Evolutionary conservation across 2,797 vertebrate genomes (phyloP), one percentile per base, ranked within the genome.

Genomic region (Dendrocincla tyrannina): DNA sequence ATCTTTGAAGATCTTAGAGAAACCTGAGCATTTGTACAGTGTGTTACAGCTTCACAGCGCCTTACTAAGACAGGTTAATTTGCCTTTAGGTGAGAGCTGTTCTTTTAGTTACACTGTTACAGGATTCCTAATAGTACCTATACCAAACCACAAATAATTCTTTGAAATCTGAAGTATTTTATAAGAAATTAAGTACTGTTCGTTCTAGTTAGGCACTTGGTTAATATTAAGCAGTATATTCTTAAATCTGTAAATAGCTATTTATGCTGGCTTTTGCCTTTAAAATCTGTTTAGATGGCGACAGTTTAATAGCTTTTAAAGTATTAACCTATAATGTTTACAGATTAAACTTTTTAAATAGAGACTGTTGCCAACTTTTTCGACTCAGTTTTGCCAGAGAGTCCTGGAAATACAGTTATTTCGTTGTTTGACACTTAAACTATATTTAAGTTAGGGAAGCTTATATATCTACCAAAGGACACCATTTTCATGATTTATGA

Each of bases 391-490:
- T 95, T 94, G 80, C 83, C 91, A 93, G 85, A 89, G 97, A 90
- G 83, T 93, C 88, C 91, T 92, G 94, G 94, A 79, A 96, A 96
- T 85, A 90, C n/a, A 95, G 72, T 96, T 95, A 39, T 96, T 94
- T 88, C 9, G 32, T 95, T 97, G 89, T 89, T 93, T 96, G 96
- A 95, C 92, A 95, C 85, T 96, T 97, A 91, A 19, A 96, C 73
- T 97, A 90, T 95, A 93, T 97, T 97, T 96, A 97, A 96, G 91
- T 97, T 94, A 76, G 60, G 70, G 87, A 73, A 94, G 53, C 83
- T 92, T 97, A 95, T 95, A 84, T 97, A 95, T 97, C 96, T 98
- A 98, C 98, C 98, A 98, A 98, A 98, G 98, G 98, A 97, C 77
- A 96, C 73, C 72, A 91, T 95, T 95, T 93, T 95, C 79, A 81